Base-by-base conservation (phyloP, 2,888 invertebrate species). In the Lapara coniferarum region DNA sequence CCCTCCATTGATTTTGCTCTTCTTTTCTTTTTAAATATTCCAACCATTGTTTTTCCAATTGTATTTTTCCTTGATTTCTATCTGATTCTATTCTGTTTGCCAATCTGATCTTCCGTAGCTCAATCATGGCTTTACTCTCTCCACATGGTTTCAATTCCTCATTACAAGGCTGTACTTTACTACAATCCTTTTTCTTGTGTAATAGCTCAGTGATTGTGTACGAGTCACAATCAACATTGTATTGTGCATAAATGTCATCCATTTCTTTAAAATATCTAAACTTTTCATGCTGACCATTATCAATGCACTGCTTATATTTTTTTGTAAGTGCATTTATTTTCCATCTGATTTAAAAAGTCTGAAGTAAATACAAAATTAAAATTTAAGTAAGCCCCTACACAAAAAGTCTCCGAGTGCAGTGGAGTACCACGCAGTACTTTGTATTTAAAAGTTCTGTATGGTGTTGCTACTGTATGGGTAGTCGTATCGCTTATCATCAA, bases 281-380 rank as follows among this genome's bases (percentile, higher is more conserved):
- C 71, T 79, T 86, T 25, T 80, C 81, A 73, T 81, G 78, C 57
- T 80, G 78, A 0, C 85, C 85, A 70, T 71, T 82, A 66, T 86
- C 81, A 70, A 87, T 71, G 69, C 85, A 84, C 67, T 82, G 83
- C 71, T 87, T 88, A 66, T 87, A 88, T 74, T 83, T 86, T 69
- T 84, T 86, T 71, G 87, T 85, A 4, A 88, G 77, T 53, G 88
- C 87, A 82, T 88, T 87, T 71, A 88, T 86, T 78, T 88, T 88
- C 88, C 88, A 88, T 68, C 87, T 76, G 0, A 87, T 83, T 78
- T 88, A n/a, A n/a, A n/a, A n/a, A n/a, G n/a, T n/a, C n/a, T n/a
- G n/a, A n/a, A n/a, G n/a, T n/a, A n/a, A n/a, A n/a, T n/a, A n/a
- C n/a, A n/a, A n/a, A n/a, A n/a, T n/a, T n/a, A n/a, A n/a, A n/a